Conservation (phyloP, 2,888 invertebrate genomes). For the Troides aeacus region DNA sequence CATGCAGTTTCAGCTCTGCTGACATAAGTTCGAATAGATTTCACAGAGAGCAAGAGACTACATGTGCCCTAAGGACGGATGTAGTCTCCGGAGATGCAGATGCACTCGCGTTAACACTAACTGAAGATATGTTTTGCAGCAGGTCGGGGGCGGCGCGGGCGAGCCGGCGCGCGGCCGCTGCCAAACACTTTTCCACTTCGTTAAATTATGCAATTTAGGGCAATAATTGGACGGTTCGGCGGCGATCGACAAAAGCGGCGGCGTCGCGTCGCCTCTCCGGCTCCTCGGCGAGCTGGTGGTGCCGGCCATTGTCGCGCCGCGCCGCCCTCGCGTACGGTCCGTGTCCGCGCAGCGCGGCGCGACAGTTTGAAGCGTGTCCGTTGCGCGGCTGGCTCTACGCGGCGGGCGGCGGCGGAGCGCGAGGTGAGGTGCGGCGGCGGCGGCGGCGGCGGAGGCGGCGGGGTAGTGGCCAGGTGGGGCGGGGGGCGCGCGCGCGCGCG, state of each 20-base stretch:
- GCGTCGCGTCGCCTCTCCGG: conserved; percentile 37
- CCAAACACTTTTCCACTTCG: conserved; percentile 27
- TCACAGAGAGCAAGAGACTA: too few relatives aligned
- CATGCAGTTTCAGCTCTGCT: too few relatives aligned
- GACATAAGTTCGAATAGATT: too few relatives aligned
- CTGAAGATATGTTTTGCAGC: too few relatives aligned
- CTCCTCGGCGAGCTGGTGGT: conserved; percentile 41
- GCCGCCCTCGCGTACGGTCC: neutral
- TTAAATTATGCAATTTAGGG: conserved; percentile 24
- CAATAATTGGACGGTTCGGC: conserved; percentile 26
- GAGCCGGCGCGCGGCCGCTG: neutral
- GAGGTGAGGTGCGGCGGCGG: conserved; percentile 38
- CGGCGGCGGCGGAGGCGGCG: too few relatives aligned
- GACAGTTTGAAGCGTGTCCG: conserved; percentile 43
- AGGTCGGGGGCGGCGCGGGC: neutral
- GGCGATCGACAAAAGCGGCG: conserved; percentile 24
- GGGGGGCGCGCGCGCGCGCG: conserved; percentile 32
- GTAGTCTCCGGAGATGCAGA: too few relatives aligned
- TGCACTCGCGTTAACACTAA: too few relatives aligned
- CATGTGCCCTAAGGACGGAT: too few relatives aligned
- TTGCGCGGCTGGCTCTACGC: too few relatives aligned
- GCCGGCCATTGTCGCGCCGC: conserved; percentile 46
- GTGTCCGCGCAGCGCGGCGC: too few relatives aligned
- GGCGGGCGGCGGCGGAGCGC: conserved; percentile 34
- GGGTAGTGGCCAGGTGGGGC: too few relatives aligned